Evolutionary conservation across 2,797 vertebrate genomes (phyloP), one percentile per base, ranked within the genome.

Genomic region (Argya squamiceps): DNA sequence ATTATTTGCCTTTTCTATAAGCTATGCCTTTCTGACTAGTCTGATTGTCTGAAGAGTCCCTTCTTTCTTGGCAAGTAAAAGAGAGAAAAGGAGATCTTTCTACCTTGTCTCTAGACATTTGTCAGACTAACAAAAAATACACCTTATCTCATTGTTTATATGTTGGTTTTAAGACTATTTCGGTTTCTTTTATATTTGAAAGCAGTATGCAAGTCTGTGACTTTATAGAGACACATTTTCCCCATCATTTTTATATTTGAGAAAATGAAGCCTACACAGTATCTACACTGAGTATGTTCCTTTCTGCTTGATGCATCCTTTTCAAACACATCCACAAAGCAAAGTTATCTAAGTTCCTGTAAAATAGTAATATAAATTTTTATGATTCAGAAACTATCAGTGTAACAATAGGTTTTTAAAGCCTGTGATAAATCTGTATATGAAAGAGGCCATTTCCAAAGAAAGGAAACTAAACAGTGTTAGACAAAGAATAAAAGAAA

Each of bases 21-120:
- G 27, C 12, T 30, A 3, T 14, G 17, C 3, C 7, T 5, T 49
- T 67, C 49, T 78, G 23, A 67, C 29, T 30, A 55, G 24, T 27
- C 49, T 49, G 46, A 32, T 56, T 0, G 0, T 71, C 34, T 46
- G 52, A 65, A 50, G n/a, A 56, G 13, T 29, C 68, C 27, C 13
- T 53, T 44, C 32, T 74, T 89, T 53, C 69, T 81, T 84, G 65
- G 10, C 21, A 90, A 83, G 15, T 49, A 68, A 55, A 59, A 39
- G 46, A 67, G 39, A 59, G 6, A 69, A 85, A 69, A 74, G 8
- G 15, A 26, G 75, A 16, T 19, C 24, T 68, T 81, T 74, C 20
- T 4, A 59, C 24, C 29, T 67, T 75, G 7, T 36, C 7, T 73
- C 24, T 59, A 12, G 27, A 36, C 11, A 47, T 53, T 58, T 89